Evolutionary conservation across 2,113 vertebrate species (phyloP).

Genomic region (Picathartes gymnocephalus): DNA sequence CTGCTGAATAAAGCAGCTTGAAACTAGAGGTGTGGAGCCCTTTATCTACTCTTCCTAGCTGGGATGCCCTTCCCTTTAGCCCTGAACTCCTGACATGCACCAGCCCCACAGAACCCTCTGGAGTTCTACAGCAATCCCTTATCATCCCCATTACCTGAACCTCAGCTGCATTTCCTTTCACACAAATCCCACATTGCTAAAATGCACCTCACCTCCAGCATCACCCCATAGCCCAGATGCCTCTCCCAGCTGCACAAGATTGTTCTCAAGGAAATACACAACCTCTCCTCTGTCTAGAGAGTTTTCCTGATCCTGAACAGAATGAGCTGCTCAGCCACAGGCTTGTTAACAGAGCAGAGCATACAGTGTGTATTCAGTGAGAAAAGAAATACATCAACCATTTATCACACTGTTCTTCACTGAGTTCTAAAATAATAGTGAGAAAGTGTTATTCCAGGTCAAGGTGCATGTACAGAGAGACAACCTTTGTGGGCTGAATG

Average conservation of each 20-base stretch:
- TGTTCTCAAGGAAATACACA: background rate
- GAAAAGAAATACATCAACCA: background rate
- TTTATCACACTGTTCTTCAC: background rate
- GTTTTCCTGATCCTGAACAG: background rate
- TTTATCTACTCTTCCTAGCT: background rate
- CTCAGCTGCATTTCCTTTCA: background rate
- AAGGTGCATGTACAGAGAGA: background rate
- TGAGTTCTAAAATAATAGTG: background rate
- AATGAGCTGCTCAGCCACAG: background rate
- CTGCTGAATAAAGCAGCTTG: background rate
- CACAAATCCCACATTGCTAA: background rate
- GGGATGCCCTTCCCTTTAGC: background rate
- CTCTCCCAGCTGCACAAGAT: background rate
- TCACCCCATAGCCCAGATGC: background rate
- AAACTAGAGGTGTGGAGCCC: background rate
- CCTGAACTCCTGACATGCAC: background rate
- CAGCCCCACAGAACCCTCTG: background rate
- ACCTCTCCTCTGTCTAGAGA: background rate
- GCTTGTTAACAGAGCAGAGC: background rate
- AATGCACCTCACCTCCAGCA: background rate
- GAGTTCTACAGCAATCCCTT: background rate
- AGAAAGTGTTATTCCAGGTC: background rate
- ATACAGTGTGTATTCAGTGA: background rate
- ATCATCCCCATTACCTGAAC: background rate
- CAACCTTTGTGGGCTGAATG: background rate